Percentiles rank a stretch among this genome's conserved stretches.
phyloP scores from a whole-genome alignment of 1,140 invertebrate genomes.

The Hydropsyche tenuis region DNA sequence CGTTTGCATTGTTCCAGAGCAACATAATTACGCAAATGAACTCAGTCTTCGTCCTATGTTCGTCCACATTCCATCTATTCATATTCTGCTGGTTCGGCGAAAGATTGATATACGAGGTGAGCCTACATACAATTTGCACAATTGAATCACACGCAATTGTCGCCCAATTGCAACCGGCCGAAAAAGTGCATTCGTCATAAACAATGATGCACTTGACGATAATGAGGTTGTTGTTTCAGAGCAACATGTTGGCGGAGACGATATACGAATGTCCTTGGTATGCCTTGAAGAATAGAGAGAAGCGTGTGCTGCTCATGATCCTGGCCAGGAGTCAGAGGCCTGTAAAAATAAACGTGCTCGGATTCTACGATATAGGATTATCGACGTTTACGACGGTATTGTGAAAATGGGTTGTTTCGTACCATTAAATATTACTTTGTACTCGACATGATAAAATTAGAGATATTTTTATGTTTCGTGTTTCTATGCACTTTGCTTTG shows the following conservation, averaged over 20 bases:
- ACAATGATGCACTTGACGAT: not conserved
- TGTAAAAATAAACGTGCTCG: not conserved
- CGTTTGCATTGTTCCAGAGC: not conserved
- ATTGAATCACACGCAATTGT: not conserved
- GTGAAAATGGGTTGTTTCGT: not conserved
- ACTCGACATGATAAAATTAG: too few relatives aligned
- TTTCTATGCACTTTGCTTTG: too few relatives aligned
- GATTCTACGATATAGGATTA: constrained; percentile 7
- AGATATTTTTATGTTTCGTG: too few relatives aligned
- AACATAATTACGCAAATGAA: not conserved
- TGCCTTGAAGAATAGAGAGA: not conserved
- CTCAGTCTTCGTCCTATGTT: not conserved
- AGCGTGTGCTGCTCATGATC: not conserved
- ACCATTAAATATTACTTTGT: too few relatives aligned
- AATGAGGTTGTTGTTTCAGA: not conserved
- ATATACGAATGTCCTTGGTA: constrained; percentile 13
- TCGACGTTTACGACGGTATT: not conserved
- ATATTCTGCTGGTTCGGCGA: constrained; percentile 19
- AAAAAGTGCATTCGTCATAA: not conserved
- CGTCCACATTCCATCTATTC: not conserved
- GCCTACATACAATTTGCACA: not conserved
- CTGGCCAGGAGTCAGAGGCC: not conserved
- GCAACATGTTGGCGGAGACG: not conserved
- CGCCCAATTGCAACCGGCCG: not conserved
- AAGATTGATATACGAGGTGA: not conserved